Percentiles rank a stretch among this genome's conserved stretches.
These are phyloP conservation scores for Oophaga pumilio DNA, from an alignment of 2,113 vertebrate species.

Conservation along the genomic window DNA sequence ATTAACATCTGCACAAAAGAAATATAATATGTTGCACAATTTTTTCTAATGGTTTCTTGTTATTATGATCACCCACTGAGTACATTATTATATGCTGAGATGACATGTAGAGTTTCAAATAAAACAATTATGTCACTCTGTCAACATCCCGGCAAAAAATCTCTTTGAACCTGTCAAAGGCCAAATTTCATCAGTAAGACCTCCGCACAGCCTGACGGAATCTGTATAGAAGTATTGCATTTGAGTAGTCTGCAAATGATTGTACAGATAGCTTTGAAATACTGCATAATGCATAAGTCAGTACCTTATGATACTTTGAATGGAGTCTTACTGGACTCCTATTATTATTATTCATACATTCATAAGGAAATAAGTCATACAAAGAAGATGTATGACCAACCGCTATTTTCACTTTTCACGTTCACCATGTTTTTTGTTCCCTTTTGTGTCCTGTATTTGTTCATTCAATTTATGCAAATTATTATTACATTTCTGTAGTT, in stretches of 20 bases:
- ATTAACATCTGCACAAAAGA: not conserved
- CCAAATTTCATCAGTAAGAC: not conserved
- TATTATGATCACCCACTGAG: not conserved
- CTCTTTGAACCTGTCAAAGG: not conserved
- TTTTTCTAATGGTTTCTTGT: not conserved
- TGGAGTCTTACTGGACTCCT: not conserved
- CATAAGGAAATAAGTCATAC: not conserved
- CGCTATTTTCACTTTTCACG: not conserved
- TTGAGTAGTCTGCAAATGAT: not conserved
- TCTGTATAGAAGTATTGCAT: not conserved
- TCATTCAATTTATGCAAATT: too few species aligned
- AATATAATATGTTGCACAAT: not conserved
- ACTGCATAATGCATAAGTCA: not conserved
- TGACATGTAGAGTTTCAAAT: not conserved
- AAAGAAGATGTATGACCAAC: not conserved
- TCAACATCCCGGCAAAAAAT: not conserved
- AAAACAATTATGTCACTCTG: constrained; percentile 11
- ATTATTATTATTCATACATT: not conserved
- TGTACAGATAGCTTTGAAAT: not conserved
- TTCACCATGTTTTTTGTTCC: too few species aligned
- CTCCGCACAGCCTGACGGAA: not conserved
- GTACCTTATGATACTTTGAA: not conserved
- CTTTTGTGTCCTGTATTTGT: too few species aligned
- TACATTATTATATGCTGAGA: not conserved
- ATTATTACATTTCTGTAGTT: too few species aligned